Base-by-base conservation (phyloP, 2,113 vertebrate species). In the Pteronura brasiliensis region DNA sequence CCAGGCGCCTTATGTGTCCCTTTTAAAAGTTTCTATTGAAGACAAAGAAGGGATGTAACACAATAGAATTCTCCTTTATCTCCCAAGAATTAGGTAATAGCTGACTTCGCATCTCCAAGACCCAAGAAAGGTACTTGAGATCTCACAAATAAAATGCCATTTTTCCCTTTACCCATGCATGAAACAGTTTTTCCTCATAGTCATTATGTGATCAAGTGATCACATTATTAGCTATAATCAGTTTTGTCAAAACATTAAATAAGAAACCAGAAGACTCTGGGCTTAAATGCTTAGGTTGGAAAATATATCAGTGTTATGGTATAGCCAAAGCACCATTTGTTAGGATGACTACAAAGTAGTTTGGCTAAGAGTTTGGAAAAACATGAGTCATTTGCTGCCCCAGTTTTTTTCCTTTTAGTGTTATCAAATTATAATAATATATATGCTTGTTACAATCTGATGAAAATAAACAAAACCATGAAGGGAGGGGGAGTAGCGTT, bases 321-420 rank as follows among this genome's bases (percentile, higher is more conserved):
- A 89, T 87, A 96, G 89, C 85, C 85, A 84, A 97, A 76, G 55
- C 55, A 47, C n/a, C 91, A 87, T 96, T 96, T 88, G 88, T 91
- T 86, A 93, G 90, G 85, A 94, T 93, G 81, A 87, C 81, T 93
- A 86, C 96, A 96, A 92, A 67, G 47, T 57, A 79, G 82, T 93
- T 93, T 98, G 98, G 97, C 97, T 91, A 88, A 93, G 88, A 86
- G 82, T 95, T 67, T 96, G 97, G 97, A 91, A 98, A 98, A 98
- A 77, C 74, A 94, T 97, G 97, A 98, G 90, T 97, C 97, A 98
- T 67, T 61, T 93, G 80, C 67, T 97, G 85, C 90, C 85, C 71
- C 87, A 97, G 76, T 97, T 85, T 92, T 94, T 36, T 52, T 36
- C 76, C 71, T 63, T 76, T 69, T 34, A 96, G 39, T 95, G 72